Base-by-base conservation (phyloP, 2,797 vertebrate genomes). In the Peromyscus attwateri region DNA sequence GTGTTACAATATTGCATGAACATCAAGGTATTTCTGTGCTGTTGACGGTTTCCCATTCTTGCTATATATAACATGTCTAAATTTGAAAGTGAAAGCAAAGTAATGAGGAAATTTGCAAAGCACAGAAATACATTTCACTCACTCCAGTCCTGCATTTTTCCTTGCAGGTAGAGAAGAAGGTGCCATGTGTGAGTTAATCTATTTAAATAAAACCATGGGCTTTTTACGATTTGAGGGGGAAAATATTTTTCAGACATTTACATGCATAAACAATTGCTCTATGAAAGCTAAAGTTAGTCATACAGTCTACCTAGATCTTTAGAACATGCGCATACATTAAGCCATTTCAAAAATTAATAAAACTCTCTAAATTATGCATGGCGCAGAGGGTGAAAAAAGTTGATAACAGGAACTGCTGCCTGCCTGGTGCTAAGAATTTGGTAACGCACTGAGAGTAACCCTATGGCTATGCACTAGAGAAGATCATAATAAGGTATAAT, bases 401-500 rank as follows among this genome's bases (percentile, higher is more conserved):
- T 92, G 97, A 98, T 98, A 98, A 98, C 98, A 98, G 98, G 98
- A 98, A 98, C 97, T 98, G 97, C 97, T 98, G 97, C 97, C 97
- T 98, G 97, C 97, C 97, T 98, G 87, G 92, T 98, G 98, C 97
- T 94, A 98, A 0, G 91, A 96, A 97, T 97, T 98, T 97, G 96
- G 97, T 97, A 98, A 97, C 52, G 90, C 91, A 98, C 95, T 96
- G 97, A 98, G 97, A 98, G 98, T 95, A 97, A 94, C 97, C 97
- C 98, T 96, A 96, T 84, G 98, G 97, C 98, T 98, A 98, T 97
- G 96, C 97, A 97, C 95, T 95, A 93, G 96, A 97, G 97, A 97
- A 98, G 97, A 98, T 98, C 97, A 97, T 98, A 98, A 98, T 97
- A 97, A 98, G 97, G 92, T 98, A 97, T 98, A 98, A 98, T 98